Evolutionary conservation across 2,797 vertebrate species (phyloP), one percentile per base, ranked within the genome.

Genomic region (Sciaenops ocellatus): DNA sequence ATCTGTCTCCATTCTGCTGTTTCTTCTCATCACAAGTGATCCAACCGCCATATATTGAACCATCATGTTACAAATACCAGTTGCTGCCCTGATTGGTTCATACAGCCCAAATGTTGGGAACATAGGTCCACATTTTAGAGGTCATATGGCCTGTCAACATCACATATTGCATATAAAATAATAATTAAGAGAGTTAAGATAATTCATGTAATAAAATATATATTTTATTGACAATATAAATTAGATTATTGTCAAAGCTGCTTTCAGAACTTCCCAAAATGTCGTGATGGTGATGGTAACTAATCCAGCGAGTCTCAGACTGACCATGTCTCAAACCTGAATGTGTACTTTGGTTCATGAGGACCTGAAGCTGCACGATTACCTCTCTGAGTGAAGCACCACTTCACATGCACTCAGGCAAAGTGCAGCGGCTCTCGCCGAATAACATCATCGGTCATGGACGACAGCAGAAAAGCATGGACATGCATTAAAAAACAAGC

Each of bases 321-420:
- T 47, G 64, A 76, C 18, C 50, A 12, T 24, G 17, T 54, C 76
- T 34, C 76, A 54, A 38, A 52, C 24, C 61, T 66, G 28, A 68
- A 38, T 59, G 57, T 60, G 52, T 76, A 44, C 30, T 71, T 62
- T 78, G 46, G 64, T 76, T 79, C 61, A 62, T 63, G n/a, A 79
- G 62, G 56, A 75, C 64, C 50, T 69, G 48, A 71, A 86, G 67
- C 64, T 65, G 69, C 44, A 71, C 24, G 57, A 56, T 66, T 46
- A 50, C 75, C 82, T 70, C 63, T 73, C 50, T 62, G 52, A 65
- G 61, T 80, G 56, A 76, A 87, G 80, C 79, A 80, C 73, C 83
- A 78, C 75, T 86, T 86, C 80, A 78, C 64, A 63, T 76, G 62
- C 78, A 79, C 83, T 85, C 73, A 68, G 74, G 48, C 69, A 70